phyloP scores from a whole-genome alignment of 1,140 invertebrate species.

The Pachypeltis micranthus region DNA sequence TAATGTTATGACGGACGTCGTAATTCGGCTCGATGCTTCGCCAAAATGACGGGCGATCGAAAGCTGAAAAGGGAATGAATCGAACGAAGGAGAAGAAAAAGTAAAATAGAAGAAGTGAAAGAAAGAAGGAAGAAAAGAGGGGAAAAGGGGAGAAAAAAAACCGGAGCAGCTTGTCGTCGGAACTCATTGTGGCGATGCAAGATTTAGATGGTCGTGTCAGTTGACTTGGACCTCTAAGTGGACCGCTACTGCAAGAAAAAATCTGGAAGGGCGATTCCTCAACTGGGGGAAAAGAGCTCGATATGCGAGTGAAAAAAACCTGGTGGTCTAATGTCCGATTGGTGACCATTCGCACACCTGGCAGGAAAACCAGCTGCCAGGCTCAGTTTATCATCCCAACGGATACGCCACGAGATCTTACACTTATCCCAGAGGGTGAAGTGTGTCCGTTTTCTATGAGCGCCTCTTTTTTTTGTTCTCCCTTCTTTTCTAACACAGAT shows the following conservation, averaged over 20 bases:
- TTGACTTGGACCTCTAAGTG: conserved; percentile 14
- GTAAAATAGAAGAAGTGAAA: background rate
- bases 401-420: conserved; percentile 12
- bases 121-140: background rate
- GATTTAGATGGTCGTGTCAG: conserved; percentile 12
- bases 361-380: background rate
- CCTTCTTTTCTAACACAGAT: background rate
- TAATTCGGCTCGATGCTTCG: background rate
- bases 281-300: background rate
- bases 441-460: background rate
- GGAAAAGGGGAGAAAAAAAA: background rate
- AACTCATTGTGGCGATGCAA: conserved; percentile 7
- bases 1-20: conserved; percentile 1
- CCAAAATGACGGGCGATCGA: too few relatives aligned
- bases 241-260: conserved; percentile 12
- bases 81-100: background rate
- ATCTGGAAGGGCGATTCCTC: background rate
- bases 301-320: background rate
- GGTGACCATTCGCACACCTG: conserved; percentile 11
- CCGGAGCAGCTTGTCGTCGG: conserved; percentile 11
- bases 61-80: background rate
- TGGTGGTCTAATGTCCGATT: conserved; percentile 13
- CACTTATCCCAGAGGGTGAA: conserved; percentile 5
- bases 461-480: background rate
- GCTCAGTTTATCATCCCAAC: conserved; percentile 12